Conservation (phyloP, 2,113 vertebrate genomes). For the Dicrurus megarhynchus region DNA sequence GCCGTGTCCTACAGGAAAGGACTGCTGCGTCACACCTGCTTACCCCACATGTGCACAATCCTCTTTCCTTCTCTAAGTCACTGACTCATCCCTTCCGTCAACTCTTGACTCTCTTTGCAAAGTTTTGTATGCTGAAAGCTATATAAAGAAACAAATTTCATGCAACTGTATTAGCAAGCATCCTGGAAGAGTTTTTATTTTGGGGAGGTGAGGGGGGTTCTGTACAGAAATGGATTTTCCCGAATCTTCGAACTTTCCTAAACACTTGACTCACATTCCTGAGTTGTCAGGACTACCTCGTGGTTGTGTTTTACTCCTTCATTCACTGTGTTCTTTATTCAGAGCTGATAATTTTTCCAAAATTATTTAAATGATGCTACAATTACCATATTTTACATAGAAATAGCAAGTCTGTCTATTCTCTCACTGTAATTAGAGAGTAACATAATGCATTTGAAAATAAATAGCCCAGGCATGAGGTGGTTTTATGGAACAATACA, state of each 20-base stretch:
- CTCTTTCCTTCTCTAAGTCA: constrained; percentile 20
- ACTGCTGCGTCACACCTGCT: neutral
- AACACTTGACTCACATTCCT: neutral
- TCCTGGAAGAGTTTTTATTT: neutral
- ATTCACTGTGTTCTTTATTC: constrained; percentile 3
- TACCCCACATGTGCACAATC: neutral
- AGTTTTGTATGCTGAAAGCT: constrained; percentile 39
- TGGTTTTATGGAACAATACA: constrained; percentile 42
- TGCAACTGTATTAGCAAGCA: neutral
- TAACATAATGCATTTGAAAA: constrained; percentile 38
- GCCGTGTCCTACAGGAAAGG: neutral
- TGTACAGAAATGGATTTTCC: neutral
- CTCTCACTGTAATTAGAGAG: constrained; percentile 24
- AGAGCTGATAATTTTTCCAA: neutral
- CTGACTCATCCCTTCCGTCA: constrained; percentile 26
- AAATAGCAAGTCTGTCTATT: constrained; percentile 9
- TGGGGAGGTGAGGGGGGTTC: too few relatives aligned
- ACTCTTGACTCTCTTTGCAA: neutral
- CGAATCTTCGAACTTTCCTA: neutral
- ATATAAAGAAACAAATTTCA: constrained; percentile 31
- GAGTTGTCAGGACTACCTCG: neutral
- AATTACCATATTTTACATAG: constrained; percentile 7
- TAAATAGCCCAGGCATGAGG: constrained; percentile 33
- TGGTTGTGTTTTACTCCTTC: neutral
- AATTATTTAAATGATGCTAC: neutral